Percentiles rank a stretch among this genome's conserved stretches.
These are phyloP conservation scores for Prorops nasuta DNA, from an alignment of 1,140 invertebrate species.

Conservation along the genomic window DNA sequence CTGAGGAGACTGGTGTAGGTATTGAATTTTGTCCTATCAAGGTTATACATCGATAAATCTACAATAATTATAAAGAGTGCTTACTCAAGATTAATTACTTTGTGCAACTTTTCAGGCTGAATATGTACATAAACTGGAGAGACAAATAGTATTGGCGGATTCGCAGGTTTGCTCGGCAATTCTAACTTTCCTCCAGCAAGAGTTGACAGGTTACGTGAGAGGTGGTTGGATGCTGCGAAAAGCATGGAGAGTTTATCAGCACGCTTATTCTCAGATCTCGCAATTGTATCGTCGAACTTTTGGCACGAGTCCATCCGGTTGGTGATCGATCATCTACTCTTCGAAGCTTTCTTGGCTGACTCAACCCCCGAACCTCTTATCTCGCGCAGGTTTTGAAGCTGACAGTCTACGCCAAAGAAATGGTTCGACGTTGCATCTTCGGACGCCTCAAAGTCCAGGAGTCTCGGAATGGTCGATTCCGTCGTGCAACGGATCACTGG, in stretches of 20 bases:
- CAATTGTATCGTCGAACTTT: slow-evolving; percentile 56
- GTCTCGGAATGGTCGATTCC: slow-evolving; percentile 45
- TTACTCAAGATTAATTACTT: no score
- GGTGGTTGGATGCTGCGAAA: slow-evolving; percentile 72
- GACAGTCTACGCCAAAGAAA: slow-evolving; percentile 27
- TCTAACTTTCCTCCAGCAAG: slow-evolving; percentile 66
- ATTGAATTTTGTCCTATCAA: slow-evolving; percentile 4
- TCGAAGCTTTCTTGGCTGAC: no score
- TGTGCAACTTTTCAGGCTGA: slow-evolving; percentile 28
- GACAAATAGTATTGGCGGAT: slow-evolving; percentile 70
- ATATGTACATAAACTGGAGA: slow-evolving; percentile 55
- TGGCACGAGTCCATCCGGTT: slow-evolving; percentile 39
- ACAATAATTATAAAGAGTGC: no score
- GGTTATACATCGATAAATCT: no score
- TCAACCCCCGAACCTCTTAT: no score
- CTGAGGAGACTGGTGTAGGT: slow-evolving; percentile 38
- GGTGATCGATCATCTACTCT: no score
- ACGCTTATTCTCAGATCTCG: slow-evolving; percentile 63
- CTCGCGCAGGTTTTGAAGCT: slow-evolving; percentile 42
- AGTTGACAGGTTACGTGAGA: slow-evolving; percentile 68
- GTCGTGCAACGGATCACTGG: slow-evolving; percentile 33
- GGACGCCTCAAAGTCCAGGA: slow-evolving; percentile 36
- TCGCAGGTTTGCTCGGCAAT: slow-evolving; percentile 67
- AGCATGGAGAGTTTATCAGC: slow-evolving; percentile 74
- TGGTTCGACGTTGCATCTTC: slow-evolving; percentile 19